Evolutionary conservation across 2,797 vertebrate species (phyloP), one percentile per base, ranked within the genome.

Genomic region (Gastrophryne carolinensis): DNA sequence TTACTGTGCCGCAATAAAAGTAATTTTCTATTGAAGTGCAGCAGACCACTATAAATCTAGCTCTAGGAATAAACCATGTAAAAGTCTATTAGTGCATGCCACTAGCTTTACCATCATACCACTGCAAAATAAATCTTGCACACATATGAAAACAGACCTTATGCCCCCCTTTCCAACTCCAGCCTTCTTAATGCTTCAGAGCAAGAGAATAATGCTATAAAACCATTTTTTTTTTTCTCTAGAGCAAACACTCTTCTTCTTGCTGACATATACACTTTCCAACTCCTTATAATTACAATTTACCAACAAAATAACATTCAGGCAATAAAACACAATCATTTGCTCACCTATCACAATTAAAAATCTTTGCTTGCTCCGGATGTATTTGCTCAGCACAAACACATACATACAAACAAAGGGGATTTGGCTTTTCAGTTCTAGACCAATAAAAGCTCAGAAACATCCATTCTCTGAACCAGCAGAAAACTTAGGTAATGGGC

Each of bases 341-440:
- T 52, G 39, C 26, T 53, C 24, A 63, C 58, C 66, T 75, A 35
- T 63, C 39, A 54, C 57, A 70, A 70, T 70, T 76, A 63, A 34
- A 63, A 56, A 60, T 65, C 37, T 75, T 50, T 27, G 17, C 10
- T 21, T 13, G 9, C 3, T 23, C 23, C 19, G 24, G 13, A 35
- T 54, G 44, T 49, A 47, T 68, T 62, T 35, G 27, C 65, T 37
- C n/a, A 68, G 52, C 24, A 56, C 32, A 56, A 68, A 27, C 34
- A 68, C n/a, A 29, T 23, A 19, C n/a, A 49, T 58, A 21, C 6
- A 60, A 35, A 41, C 26, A 54, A 17, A 37, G 9, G 50, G 49
- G 5, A 54, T 56, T 54, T 29, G 35, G 15, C 27, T 37, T 56
- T 41, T 35, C 9, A 21, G 15, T 56, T 76, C 4, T 44, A 2